phyloP scores from a whole-genome alignment of 2,113 vertebrate species.

The Prunella himalayana region DNA sequence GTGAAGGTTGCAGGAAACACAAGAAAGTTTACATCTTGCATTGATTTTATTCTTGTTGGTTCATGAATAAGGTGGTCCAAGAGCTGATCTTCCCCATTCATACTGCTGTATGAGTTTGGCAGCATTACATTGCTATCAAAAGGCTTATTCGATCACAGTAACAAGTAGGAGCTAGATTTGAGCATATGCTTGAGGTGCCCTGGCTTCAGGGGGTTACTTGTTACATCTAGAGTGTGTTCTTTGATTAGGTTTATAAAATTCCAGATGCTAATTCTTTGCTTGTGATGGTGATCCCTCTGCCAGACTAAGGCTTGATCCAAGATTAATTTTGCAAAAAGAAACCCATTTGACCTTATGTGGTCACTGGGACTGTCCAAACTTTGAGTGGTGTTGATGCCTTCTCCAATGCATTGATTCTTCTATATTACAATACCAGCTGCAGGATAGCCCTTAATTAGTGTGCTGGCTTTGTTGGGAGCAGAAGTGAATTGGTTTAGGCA shows the following conservation, averaged over 20 bases:
- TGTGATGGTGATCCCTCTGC: neutral
- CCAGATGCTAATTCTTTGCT: neutral
- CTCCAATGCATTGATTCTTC: neutral
- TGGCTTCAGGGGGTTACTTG: neutral
- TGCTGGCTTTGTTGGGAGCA: neutral
- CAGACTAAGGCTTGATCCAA: neutral
- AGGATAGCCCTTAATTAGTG: neutral
- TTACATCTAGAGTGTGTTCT: neutral
- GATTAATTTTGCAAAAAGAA: neutral
- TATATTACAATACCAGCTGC: neutral
- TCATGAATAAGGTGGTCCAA: neutral
- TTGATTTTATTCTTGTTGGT: neutral
- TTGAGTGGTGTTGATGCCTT: neutral
- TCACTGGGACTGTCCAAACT: neutral
- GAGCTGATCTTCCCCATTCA: neutral
- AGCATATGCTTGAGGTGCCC: accelerated
- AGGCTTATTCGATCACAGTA: neutral
- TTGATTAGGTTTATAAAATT: neutral
- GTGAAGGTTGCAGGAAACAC: neutral
- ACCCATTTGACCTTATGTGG: neutral
- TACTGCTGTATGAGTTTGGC: neutral
- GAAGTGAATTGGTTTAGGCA: neutral
- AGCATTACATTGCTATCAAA: neutral
- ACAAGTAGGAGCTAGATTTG: neutral
- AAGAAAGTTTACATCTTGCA: neutral